Evolutionary conservation across 2,888 invertebrate species (phyloP), one percentile per base, ranked within the genome.

Genomic region (Miltochrista miniata): DNA sequence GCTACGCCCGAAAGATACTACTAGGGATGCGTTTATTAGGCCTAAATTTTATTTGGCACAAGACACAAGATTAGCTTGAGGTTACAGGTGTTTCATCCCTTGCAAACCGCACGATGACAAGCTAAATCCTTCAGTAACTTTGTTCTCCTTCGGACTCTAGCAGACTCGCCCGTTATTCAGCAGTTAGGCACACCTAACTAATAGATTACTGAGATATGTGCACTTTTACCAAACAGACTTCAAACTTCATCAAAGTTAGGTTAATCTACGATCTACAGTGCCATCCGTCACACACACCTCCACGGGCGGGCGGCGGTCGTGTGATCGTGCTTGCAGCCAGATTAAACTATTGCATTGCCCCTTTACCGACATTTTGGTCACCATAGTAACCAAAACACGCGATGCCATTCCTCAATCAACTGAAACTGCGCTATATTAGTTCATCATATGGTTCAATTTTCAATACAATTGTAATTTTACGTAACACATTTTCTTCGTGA

Each of bases 331-430:
- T 77, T 74, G 70, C 71, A 77, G 76, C 68, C 72, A 83, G 80
- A 84, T 83, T 83, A 83, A 83, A 85, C 83, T 86, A 84, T 86
- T 87, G 85, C 85, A 82, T 85, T 81, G 85, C 84, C 81, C 79
- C 83, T 82, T 76, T 2, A 72, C 81, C 81, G 81, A 81, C 78
- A 80, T 87, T 84, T 81, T 77, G 76, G 87, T 88, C 83, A 71
- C 83, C 85, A 83, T 87, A 81, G 85, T 72, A 79, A 87, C 87
- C 71, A 85, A 83, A 83, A 74, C 74, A 79, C 79, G 81, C 78
- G 81, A 82, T 69, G 48, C 38, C 54, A 55, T 43, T 50, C 31
- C 29, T 38, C 10, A 35, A 43, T 35, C 48, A 48, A 51, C 13
- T 34, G 34, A 66, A 54, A 62, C 18, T 18, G 10, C 43, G 43